A percentile compares a stretch with the other conserved stretches of the same genome.
Conservation (phyloP, 2,888 invertebrate species). For the Plagodis pulveraria region DNA sequence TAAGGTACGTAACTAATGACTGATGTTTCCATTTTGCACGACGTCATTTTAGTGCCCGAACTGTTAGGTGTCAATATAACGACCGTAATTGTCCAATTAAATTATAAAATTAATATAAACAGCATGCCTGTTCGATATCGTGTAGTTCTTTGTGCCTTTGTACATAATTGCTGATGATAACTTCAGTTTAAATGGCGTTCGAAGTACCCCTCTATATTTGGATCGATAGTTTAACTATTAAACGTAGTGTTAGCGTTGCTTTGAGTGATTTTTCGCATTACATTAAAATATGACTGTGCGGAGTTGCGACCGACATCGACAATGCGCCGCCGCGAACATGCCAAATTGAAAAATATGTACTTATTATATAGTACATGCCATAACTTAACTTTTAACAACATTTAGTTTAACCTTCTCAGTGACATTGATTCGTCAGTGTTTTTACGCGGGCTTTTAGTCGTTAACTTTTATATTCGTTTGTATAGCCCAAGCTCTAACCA, state of each 20-base stretch:
- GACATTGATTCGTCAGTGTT: constrained; percentile 4
- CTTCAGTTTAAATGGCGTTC: constrained; percentile 73
- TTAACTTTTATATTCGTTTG: constrained; percentile 10
- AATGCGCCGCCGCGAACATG: constrained; percentile 68
- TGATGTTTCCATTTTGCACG: constrained; percentile 71
- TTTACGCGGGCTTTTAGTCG: constrained; percentile 1
- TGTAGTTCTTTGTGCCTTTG: constrained; percentile 72
- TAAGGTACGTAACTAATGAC: constrained; percentile 80
- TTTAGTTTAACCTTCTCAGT: constrained; percentile 16
- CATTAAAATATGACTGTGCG: constrained; percentile 63
- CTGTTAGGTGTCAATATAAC: constrained; percentile 27
- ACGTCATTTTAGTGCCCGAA: constrained; percentile 48
- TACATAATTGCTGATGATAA: constrained; percentile 73
- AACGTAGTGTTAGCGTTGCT: constrained; percentile 62
- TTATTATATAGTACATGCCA: constrained; percentile 33
- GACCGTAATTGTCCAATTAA: constrained; percentile 46
- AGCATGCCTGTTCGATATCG: constrained; percentile 72
- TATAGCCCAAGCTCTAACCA: constrained; percentile 1
- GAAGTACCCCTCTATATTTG: constrained; percentile 74
- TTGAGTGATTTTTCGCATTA: constrained; percentile 75
- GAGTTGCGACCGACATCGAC: constrained; percentile 45
- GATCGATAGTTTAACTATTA: constrained; percentile 80
- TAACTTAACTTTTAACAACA: constrained; percentile 30
- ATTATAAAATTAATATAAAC: constrained; percentile 53
- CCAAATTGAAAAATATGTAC: constrained; percentile 51